Evolutionary conservation across 2,888 invertebrate species (phyloP).

Genomic region (Eupithecia abbreviata): DNA sequence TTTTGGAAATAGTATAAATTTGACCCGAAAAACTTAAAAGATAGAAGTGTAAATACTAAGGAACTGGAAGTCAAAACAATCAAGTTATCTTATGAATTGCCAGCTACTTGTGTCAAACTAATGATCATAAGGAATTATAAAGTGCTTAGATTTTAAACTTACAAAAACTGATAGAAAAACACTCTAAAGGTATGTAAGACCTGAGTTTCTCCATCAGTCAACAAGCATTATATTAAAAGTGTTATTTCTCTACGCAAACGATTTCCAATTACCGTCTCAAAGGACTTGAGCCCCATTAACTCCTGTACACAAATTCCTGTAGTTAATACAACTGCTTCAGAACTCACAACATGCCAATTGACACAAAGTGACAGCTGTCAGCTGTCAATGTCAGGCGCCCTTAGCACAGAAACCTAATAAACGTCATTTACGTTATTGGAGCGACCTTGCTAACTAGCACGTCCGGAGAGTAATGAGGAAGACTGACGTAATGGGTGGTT

Average conservation of each 20-base stretch:
- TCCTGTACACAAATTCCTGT: constrained; percentile 8
- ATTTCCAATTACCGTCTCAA: background rate
- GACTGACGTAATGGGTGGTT: background rate
- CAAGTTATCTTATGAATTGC: too few relatives aligned
- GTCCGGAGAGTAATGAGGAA: constrained; percentile 13
- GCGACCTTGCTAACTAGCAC: constrained; percentile 23
- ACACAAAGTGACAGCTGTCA: constrained; percentile 15
- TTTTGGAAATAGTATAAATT: too few relatives aligned
- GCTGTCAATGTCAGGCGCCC: constrained; percentile 20
- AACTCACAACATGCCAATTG: constrained; percentile 9
- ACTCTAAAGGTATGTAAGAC: background rate
- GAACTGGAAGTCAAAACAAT: too few relatives aligned
- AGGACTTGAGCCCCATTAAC: background rate
- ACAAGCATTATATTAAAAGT: background rate
- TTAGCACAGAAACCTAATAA: constrained; percentile 26
- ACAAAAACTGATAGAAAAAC: background rate
- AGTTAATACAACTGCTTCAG: background rate
- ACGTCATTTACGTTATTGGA: constrained; percentile 31
- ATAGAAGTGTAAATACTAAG: too few relatives aligned
- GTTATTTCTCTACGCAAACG: background rate
- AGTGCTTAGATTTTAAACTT: too few relatives aligned
- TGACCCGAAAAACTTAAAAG: too few relatives aligned
- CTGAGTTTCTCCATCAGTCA: too few relatives aligned
- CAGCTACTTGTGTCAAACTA: too few relatives aligned
- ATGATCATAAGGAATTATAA: too few relatives aligned